Evolutionary conservation across 2,888 invertebrate species (phyloP), one percentile per base, ranked within the genome.

Genomic region (Cataglyphis rosenhaueri): DNA sequence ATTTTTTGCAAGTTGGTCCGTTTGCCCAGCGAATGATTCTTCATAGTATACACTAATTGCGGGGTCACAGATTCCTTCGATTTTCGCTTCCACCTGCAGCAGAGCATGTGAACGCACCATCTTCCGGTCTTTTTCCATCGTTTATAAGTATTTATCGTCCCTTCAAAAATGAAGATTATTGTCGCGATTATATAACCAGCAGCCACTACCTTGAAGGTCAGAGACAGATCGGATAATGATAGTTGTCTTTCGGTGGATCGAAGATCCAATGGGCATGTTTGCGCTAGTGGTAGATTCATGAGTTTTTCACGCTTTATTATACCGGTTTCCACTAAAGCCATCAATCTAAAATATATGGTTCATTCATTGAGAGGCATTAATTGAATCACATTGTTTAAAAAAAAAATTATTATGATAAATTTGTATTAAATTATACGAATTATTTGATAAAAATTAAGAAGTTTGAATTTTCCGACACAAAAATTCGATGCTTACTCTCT

Each of bases 251-350:
- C 98, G 59, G 96, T 97, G 81, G 97, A 97, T 88, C 97, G 97
- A 87, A 98, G 95, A 94, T 98, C 96, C 74, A 97, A 95, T 0
- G 98, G 98, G 89, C 98, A 98, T 65, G 98, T 97, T 92, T 96
- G 96, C 0, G 97, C 97, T 87, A 96, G 96, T 0, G 98, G 98
- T 87, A 98, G 93, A 86, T 96, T 95, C 84, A 95, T 95, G 1
- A 95, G 95, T 73, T 96, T 95, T 71, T 97, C 95, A 90, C 96
- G 96, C 85, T 96, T 96, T 10, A 98, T 95, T 79, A 98, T 96
- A 3, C 98, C 98, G 0, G 97, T 96, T 95, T 98, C 97, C 1
- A 97, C 96, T 73, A 98, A 94, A 85, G 96, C 95, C 62, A 96
- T 95, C 15, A 98, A 94, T 79, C 98, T 98, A 92, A 18, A 95